These are phyloP conservation scores for Oreochromis mossambicus DNA, from an alignment of 2,797 vertebrate genomes.

Conservation along the genomic window DNA sequence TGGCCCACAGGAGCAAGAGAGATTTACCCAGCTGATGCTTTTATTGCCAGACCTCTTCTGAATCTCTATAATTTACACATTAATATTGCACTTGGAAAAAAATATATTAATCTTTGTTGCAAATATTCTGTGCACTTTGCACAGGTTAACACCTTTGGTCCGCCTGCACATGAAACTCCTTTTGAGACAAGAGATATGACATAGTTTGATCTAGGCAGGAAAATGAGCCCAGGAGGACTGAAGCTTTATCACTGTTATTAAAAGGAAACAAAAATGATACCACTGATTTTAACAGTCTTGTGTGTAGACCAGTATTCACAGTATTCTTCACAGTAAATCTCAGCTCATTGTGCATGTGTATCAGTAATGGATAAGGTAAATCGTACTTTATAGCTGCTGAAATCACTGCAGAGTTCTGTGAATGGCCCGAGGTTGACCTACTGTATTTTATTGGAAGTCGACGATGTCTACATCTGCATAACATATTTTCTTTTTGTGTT, in stretches of 20 bases:
- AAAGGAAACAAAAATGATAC: background rate
- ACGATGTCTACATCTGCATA: slow-evolving; percentile 30
- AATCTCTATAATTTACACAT: slow-evolving; percentile 39
- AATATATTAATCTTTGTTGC: slow-evolving; percentile 2
- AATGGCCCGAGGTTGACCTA: slow-evolving; percentile 16
- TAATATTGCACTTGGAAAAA: background rate
- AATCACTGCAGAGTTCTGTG: slow-evolving; percentile 4
- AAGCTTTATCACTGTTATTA: background rate
- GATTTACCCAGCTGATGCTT: background rate
- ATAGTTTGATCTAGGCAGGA: background rate
- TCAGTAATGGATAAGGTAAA: slow-evolving; percentile 15
- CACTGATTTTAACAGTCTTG: background rate
- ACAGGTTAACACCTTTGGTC: background rate
- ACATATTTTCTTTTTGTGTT: slow-evolving; percentile 50
- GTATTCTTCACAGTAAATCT: background rate
- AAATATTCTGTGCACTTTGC: background rate
- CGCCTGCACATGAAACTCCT: background rate
- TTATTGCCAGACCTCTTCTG: slow-evolving; percentile 17
- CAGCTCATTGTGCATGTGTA: background rate
- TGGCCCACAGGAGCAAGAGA: slow-evolving; percentile 5
- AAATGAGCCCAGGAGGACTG: background rate
- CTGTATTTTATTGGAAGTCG: slow-evolving; percentile 1
- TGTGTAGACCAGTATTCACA: background rate
- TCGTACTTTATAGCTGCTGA: slow-evolving; percentile 2
- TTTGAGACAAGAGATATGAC: background rate